Base-by-base conservation (phyloP, 2,888 invertebrate species). In the Hemistola chrysoprasaria region DNA sequence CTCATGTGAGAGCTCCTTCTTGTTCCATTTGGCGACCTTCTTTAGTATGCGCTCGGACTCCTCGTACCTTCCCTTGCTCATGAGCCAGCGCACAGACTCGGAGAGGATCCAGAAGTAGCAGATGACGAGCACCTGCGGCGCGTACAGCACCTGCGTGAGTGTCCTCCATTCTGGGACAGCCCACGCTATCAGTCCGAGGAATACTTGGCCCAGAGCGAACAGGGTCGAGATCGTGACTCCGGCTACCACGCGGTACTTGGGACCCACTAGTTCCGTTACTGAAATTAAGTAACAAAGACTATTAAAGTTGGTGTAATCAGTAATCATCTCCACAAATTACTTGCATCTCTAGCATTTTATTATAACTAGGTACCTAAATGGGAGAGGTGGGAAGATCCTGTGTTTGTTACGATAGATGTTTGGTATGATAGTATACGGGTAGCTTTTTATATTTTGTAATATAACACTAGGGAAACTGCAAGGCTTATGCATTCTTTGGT, bases 261-360 rank as follows among this genome's bases (percentile, higher is more conserved):
- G 94, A 0, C 95, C 95, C 0, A 95, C 95, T 55, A 95, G 77
- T 76, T 96, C 96, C 56, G 95, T 92, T 23, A 92, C 94, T 94
- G 78, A 11, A 85, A 83, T n/a, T 10, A 7, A 6, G 35, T 22
- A 32, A 7, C 2, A 8, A 9, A 8, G 5, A 8, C 2, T 2
- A 8, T 8, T 1, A 8, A n/a, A n/a, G n/a, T n/a, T n/a, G n/a
- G n/a, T n/a, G n/a, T n/a, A n/a, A n/a, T n/a, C n/a, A n/a, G n/a
- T n/a, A n/a, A n/a, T n/a, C n/a, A n/a, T n/a, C n/a, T n/a, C n/a
- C n/a, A n/a, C n/a, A n/a, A n/a, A n/a, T n/a, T n/a, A n/a, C n/a
- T n/a, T n/a, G n/a, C n/a, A n/a, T n/a, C n/a, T n/a, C n/a, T n/a
- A n/a, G n/a, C n/a, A n/a, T n/a, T n/a, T n/a, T n/a, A n/a, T n/a